phyloP scores from a whole-genome alignment of 1,140 invertebrate genomes.

The Drosophila bipectinata region DNA sequence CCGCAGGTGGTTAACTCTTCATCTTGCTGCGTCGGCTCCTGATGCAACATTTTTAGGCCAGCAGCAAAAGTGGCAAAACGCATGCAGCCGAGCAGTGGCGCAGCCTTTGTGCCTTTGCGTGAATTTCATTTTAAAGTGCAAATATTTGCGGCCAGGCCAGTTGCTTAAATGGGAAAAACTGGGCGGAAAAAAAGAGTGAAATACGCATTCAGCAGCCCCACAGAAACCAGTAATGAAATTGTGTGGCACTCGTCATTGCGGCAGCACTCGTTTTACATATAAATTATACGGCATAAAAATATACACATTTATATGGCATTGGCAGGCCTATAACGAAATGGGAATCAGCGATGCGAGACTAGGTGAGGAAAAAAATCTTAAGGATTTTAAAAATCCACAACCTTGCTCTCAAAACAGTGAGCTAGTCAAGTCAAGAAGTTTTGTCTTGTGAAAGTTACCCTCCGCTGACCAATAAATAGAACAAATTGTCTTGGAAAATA shows the following conservation, averaged over 20 bases:
- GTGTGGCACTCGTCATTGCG: constrained; percentile 55
- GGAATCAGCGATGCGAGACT: constrained; percentile 18
- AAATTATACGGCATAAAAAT: constrained; percentile 25
- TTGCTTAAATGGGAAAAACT: constrained; percentile 50
- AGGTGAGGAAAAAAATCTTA: neutral
- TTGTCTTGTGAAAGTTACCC: neutral
- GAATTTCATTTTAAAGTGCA: constrained; percentile 74
- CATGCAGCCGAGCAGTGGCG: constrained; percentile 17
- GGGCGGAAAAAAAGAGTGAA: constrained; percentile 16
- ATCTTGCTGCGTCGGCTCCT: constrained; percentile 2
- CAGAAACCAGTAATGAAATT: constrained; percentile 68
- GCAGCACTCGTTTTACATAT: constrained; percentile 54
- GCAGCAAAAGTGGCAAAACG: constrained; percentile 15
- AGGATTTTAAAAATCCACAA: neutral
- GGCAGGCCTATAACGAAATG: constrained; percentile 1
- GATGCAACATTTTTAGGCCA: constrained; percentile 59
- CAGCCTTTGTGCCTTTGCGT: constrained; percentile 36
- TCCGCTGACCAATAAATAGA: neutral
- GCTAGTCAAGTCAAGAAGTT: neutral
- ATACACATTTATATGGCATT: constrained; percentile 26
- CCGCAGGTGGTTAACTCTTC: constrained; percentile 15
- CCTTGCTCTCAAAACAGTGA: neutral
- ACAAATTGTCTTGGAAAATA: neutral
- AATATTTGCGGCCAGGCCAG: constrained; percentile 65
- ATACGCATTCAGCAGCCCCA: constrained; percentile 5